These are phyloP conservation scores for Phyllotreta cruciferae DNA, from an alignment of 2,888 invertebrate species.

Conservation along the genomic window DNA sequence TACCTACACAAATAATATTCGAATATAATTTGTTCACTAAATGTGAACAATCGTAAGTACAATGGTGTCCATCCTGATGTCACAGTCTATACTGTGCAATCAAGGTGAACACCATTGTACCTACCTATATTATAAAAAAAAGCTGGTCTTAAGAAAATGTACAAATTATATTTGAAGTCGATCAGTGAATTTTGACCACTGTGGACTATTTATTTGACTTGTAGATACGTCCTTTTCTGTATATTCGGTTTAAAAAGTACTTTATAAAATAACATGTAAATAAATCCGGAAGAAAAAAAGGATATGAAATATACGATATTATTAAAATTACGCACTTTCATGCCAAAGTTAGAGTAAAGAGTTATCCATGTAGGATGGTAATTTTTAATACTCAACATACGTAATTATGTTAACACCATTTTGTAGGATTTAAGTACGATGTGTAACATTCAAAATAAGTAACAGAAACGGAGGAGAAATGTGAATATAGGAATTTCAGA, in stretches of 20 bases:
- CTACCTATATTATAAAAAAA: no score
- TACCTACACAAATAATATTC: no score
- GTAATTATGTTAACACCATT: constrained; percentile 43
- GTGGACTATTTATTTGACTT: constrained; percentile 47
- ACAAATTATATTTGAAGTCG: no score
- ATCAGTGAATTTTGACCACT: constrained; percentile 10
- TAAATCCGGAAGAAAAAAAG: constrained; percentile 56
- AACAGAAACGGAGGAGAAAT: no score
- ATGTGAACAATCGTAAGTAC: no score
- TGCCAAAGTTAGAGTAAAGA: constrained; percentile 62
- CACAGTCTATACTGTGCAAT: no score
- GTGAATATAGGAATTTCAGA: no score
- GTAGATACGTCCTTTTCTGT: constrained; percentile 58
- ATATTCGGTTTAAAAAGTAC: constrained; percentile 56
- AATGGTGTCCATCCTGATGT: no score
- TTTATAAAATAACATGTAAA: constrained; percentile 53
- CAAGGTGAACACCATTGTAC: no score
- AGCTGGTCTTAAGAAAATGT: no score
- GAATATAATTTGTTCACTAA: no score
- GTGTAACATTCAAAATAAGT: constrained; percentile 41
- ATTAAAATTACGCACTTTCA: constrained; percentile 60
- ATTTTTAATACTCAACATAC: constrained; percentile 52
- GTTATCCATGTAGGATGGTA: constrained; percentile 59
- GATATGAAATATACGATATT: constrained; percentile 62
- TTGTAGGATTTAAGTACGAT: constrained; percentile 38